Base-by-base conservation (phyloP, 1,140 invertebrate genomes). In the Zaprionus lachaisei region DNA sequence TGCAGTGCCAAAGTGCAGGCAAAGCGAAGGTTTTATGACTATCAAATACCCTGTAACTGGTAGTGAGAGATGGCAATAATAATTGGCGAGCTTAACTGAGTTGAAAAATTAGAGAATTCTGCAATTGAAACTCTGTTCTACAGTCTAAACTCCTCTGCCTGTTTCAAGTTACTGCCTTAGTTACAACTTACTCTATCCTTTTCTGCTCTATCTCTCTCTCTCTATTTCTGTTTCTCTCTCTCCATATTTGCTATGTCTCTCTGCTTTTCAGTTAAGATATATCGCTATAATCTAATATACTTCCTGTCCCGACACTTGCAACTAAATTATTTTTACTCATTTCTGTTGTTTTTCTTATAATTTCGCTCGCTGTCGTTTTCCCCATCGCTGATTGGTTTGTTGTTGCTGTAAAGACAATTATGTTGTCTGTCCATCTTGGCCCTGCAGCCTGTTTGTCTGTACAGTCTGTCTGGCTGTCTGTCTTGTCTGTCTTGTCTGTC, bases 391-490 rank as follows among this genome's bases (percentile, higher is more conserved):
- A 57, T 65, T 55, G 72, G 41, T 67, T 20, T 51, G 72, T 55
- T 67, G n/a, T 38, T 78, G 69, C 83, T 51, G 55, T 28, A 80
- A 80, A 85, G 81, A 90, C 81, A 90, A 90, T 90, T 85, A 90
- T 90, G 73, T 77, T 82, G 72, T 84, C 79, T 61, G 64, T 72
- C 65, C 69, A 44, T 60, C 56, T 47, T 17, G 7, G 41, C n/a
- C 41, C 41, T 47, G n/a, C 41, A 47, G 41, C 41, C 41, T 55
- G 63, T 41, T 31, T 26, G 31, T 38, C 41, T 49, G 55, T 24
- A 22, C 7, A 12, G 6, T 28, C 56, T 22, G 34, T 14, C 62
- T 51, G 49, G 6, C 31, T 11, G 57, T 41, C 15, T 41, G 38
- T 7, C 38, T 15, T 41, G 38, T 7, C 38, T 15, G 5, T 38